phyloP scores from a whole-genome alignment of 2,113 vertebrate genomes.

The Poeciliopsis occidentalis region DNA sequence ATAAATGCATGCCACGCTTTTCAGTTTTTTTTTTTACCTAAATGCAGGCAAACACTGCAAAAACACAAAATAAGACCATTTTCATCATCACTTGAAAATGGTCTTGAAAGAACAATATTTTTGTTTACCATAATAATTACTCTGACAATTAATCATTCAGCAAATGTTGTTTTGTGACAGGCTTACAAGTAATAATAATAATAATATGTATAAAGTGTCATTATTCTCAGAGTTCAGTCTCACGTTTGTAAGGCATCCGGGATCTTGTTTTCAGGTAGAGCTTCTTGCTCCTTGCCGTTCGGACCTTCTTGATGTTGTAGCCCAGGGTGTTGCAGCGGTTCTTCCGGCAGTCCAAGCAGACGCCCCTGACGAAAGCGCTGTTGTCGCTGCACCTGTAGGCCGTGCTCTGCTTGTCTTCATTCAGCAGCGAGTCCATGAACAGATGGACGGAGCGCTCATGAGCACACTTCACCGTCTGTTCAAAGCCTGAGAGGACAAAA shows the following conservation, averaged over 20 bases:
- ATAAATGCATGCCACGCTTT: background rate
- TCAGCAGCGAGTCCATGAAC: conserved; percentile 91
- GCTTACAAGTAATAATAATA: no score
- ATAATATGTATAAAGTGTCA: background rate
- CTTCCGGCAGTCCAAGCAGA: conserved; percentile 89
- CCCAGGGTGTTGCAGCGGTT: conserved; percentile 91
- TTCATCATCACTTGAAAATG: no score
- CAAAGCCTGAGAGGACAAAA: conserved; percentile 80
- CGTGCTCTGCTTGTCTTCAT: conserved; percentile 82
- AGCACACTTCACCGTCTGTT: conserved; percentile 91
- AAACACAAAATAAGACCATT: no score
- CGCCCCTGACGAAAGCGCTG: conserved; percentile 86
- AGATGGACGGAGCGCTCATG: conserved; percentile 93
- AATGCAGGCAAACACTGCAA: background rate
- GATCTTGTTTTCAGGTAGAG: conserved; percentile 88
- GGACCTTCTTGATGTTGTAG: conserved; percentile 84
- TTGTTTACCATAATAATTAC: no score
- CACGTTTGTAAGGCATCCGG: conserved; percentile 90
- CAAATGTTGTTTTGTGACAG: no score
- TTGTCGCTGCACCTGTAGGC: conserved; percentile 89
- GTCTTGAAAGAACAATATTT: no score
- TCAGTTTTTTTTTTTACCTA: background rate
- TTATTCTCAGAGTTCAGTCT: background rate
- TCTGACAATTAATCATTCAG: no score
- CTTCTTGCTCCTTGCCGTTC: conserved; percentile 69